Evolutionary conservation across 2,113 vertebrate genomes (phyloP).

Genomic region (Hippocampus mohnikei): DNA sequence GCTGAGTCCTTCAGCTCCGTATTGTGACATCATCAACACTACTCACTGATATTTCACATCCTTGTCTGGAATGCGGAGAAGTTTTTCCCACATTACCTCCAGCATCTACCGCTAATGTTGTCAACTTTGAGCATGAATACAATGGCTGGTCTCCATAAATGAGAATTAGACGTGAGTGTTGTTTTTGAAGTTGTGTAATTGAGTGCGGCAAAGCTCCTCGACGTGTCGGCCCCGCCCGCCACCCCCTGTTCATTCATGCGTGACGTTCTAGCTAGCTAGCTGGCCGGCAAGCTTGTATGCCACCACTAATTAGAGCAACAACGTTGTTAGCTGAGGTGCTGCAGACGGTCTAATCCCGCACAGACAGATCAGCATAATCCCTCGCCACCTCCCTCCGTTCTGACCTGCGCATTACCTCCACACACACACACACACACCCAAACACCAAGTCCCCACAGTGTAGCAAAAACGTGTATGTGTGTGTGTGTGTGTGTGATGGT

Average conservation of each 20-base stretch:
- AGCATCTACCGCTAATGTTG: no score
- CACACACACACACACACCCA: not conserved
- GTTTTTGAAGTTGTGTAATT: no score
- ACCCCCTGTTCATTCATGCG: not conserved
- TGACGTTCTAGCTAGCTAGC: not conserved
- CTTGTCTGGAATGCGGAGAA: not conserved
- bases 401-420: slow-evolving; percentile 13
- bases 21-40: not conserved
- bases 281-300: no score
- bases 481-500: not conserved
- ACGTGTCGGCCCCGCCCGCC: not conserved
- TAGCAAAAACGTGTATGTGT: no score
- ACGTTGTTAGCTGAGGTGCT: not conserved
- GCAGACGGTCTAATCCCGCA: slow-evolving; percentile 55
- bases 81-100: not conserved
- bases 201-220: no score
- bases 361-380: slow-evolving; percentile 69
- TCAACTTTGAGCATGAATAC: no score
- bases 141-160: no score
- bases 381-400: slow-evolving; percentile 37
- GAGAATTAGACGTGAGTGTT: no score
- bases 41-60: no score
- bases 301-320: not conserved
- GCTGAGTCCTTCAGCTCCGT: not conserved
- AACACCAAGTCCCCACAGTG: no score